Base-by-base conservation (phyloP, 2,113 vertebrate species). In the Chaenogobius annularis region DNA sequence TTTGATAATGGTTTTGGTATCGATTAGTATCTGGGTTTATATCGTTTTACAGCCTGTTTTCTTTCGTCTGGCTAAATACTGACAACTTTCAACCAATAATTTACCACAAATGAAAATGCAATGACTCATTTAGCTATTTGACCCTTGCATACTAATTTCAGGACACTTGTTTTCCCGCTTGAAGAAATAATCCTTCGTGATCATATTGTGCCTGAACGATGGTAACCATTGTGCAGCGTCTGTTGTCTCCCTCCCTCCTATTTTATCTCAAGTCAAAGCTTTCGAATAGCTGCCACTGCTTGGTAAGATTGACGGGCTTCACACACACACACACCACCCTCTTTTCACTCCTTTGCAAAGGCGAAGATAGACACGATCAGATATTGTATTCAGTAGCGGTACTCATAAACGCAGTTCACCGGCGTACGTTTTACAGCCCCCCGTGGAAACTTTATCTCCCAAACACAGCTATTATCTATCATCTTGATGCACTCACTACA, bases 361-460 rank as follows among this genome's bases (percentile, higher is more conserved):
- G 19, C 65, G 26, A 63, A 67, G 69, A 80, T 68, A 61, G 66
- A 77, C 76, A 55, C 5, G 79, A 73, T 82, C 69, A 71, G 69
- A 79, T 85, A 73, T 69, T 66, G 46, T 54, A 66, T 82, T 76
- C 73, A 55, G 48, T 56, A 75, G 64, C 68, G 56, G 69, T 75
- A 17, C 43, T 76, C 26, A 75, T 76, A 74, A 84, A 78, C 61
- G 55, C 76, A 81, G 77, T 77, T 20, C 65, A 79, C 68, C 74
- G 65, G 44, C 15, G 15, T 70, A 77, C 74, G 73, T 85, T 86
- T 85, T 72, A 87, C 82, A 83, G 68, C 75, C 74, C 82, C 75
- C 73, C 68, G 75, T 78, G 77, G 73, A 83, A 87, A 78, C 70
- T 65, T 81, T 84, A 78, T 82, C 81, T 86, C 77, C 6, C 55